phyloP scores from a whole-genome alignment of 2,888 invertebrate species.

The Lacanobia wlatinum region DNA sequence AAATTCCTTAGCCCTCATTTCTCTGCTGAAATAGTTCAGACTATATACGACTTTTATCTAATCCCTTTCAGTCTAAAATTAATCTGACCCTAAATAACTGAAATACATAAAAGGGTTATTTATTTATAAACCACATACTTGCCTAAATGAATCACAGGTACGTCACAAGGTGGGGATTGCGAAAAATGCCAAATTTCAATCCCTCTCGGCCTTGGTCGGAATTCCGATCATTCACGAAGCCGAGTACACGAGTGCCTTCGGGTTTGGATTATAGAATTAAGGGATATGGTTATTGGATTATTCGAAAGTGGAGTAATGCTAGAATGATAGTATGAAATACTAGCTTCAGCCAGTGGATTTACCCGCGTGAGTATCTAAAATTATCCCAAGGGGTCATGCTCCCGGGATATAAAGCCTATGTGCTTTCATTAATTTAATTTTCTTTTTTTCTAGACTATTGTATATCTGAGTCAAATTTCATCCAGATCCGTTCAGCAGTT shows the following conservation, averaged over 20 bases:
- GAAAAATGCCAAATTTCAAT: slow-evolving; percentile 39
- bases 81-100: slow-evolving; percentile 15
- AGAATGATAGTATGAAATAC: neutral
- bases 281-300: neutral
- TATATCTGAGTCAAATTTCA: neutral
- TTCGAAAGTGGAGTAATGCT: neutral
- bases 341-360: neutral
- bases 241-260: neutral
- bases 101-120: slow-evolving; percentile 9
- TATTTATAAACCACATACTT: slow-evolving; percentile 35
- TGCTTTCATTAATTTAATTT: too few species aligned
- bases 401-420: too few species aligned
- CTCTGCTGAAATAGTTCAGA: neutral
- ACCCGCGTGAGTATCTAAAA: neutral
- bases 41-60: neutral
- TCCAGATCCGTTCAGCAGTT: too few species aligned
- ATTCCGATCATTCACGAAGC: slow-evolving; percentile 51
- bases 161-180: neutral
- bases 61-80: slow-evolving; percentile 18
- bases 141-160: slow-evolving; percentile 33
- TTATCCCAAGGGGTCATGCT: too few species aligned
- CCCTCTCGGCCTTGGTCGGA: slow-evolving; percentile 24
- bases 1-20: neutral
- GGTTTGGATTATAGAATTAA: slow-evolving; percentile 5
- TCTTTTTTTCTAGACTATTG: neutral